Conservation (phyloP, 1,140 invertebrate genomes). For the Leucophenga varia region DNA sequence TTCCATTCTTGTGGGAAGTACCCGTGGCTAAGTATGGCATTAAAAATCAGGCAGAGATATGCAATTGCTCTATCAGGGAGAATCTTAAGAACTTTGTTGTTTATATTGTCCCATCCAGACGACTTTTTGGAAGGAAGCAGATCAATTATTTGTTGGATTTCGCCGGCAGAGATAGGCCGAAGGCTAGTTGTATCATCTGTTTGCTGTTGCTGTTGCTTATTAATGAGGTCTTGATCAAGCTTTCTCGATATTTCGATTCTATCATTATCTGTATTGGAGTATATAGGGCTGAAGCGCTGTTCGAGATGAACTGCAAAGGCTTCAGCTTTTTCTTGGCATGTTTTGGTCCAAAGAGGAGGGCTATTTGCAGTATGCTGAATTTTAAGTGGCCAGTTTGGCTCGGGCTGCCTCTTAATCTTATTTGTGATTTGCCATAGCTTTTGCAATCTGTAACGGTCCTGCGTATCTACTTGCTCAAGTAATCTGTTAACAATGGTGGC, state of each 20-base stretch:
- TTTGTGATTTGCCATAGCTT: constrained; percentile 9
- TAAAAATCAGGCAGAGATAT: neutral
- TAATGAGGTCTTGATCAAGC: neutral
- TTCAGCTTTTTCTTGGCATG: neutral
- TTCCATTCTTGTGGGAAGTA: constrained; percentile 11
- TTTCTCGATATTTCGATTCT: neutral
- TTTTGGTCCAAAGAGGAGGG: constrained; percentile 1
- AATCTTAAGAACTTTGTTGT: neutral
- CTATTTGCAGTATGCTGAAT: neutral
- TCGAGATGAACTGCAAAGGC: neutral
- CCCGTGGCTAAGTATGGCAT: neutral
- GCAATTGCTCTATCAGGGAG: neutral
- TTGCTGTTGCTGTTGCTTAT: neutral
- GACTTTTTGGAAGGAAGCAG: neutral
- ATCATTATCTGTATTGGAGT: neutral
- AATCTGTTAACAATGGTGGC: neutral
- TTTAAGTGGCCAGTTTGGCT: constrained; percentile 8
- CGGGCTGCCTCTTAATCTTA: neutral
- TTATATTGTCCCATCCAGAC: neutral
- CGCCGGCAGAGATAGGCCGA: neutral
- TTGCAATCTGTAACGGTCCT: neutral
- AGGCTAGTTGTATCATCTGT: no score
- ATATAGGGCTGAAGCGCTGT: neutral
- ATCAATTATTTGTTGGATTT: neutral
- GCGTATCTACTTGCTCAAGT: neutral